Evolutionary conservation across 2,888 invertebrate species (phyloP).

Genomic region (Hesperia comma): DNA sequence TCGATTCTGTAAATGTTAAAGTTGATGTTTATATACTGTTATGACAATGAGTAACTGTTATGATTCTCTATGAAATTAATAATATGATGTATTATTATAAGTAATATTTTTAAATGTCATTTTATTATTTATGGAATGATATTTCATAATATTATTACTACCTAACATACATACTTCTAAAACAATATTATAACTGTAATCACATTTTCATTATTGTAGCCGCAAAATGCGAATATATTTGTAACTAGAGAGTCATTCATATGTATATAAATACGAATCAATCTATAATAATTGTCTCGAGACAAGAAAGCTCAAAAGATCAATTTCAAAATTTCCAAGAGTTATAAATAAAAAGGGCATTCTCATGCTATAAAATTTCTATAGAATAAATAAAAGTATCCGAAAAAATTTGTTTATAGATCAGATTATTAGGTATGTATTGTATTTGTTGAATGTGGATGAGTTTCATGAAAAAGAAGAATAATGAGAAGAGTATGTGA

Average conservation of each 20-base stretch:
- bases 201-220: slow-evolving; percentile 12
- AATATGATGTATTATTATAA: neutral
- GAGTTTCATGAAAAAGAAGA: neutral
- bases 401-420: neutral
- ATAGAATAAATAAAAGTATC: neutral
- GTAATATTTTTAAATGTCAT: neutral
- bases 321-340: neutral
- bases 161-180: neutral
- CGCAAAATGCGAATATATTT: slow-evolving; percentile 7
- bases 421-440: neutral
- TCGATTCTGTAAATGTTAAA: too few species aligned
- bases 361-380: neutral
- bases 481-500: neutral
- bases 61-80: neutral
- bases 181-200: slow-evolving; percentile 3
- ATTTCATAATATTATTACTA: slow-evolving; percentile 5
- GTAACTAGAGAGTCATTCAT: neutral
- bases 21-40: too few species aligned
- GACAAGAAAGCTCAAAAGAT: neutral
- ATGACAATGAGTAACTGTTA: neutral
- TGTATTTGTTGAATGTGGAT: neutral
- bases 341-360: neutral
- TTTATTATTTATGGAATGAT: slow-evolving; percentile 6
- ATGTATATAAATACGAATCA: neutral
- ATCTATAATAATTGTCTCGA: neutral